Conservation (phyloP, 1,140 invertebrate species). For the Cydia pomonella region DNA sequence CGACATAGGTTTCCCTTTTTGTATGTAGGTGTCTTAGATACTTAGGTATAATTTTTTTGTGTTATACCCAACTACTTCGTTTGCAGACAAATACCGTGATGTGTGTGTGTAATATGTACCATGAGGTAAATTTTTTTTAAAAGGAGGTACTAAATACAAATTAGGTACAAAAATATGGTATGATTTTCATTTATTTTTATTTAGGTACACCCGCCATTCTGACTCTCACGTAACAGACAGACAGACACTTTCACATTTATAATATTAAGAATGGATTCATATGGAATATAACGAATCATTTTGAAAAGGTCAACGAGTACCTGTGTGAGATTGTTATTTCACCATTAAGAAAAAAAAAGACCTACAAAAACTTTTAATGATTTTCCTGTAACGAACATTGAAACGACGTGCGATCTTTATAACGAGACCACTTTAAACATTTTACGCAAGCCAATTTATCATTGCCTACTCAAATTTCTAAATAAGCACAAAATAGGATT, state of each 20-base stretch:
- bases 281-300: too few relatives aligned
- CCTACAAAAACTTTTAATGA: neutral
- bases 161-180: too few relatives aligned
- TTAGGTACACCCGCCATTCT: too few relatives aligned
- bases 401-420: neutral
- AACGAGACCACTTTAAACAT: slow-evolving; percentile 12
- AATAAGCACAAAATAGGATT: slow-evolving; percentile 13
- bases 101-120: too few relatives aligned
- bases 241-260: too few relatives aligned
- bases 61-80: too few relatives aligned
- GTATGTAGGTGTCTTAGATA: neutral
- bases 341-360: neutral
- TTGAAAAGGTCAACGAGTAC: neutral
- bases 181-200: too few relatives aligned
- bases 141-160: too few relatives aligned
- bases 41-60: neutral
- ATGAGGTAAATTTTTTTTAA: too few relatives aligned
- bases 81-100: too few relatives aligned
- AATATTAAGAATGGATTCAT: too few relatives aligned
- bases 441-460: neutral
- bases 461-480: neutral
- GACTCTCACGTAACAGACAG: too few relatives aligned
- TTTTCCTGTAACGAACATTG: neutral
- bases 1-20: neutral
- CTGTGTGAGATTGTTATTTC: neutral